These are phyloP conservation scores for Thrips palmi DNA, from an alignment of 1,140 invertebrate genomes.

Conservation along the genomic window DNA sequence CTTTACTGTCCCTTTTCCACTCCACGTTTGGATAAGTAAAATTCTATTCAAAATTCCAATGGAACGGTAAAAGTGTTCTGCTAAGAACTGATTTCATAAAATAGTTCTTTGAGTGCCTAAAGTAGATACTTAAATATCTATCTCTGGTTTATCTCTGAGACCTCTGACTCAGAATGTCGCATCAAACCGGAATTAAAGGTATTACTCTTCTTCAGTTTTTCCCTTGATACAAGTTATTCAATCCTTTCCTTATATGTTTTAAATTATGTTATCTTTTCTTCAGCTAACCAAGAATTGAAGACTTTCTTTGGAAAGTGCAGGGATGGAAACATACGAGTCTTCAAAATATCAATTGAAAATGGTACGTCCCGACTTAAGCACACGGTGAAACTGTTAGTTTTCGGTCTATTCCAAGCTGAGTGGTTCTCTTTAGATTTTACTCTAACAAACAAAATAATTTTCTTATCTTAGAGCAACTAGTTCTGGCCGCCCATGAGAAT, in stretches of 20 bases:
- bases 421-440: constrained; percentile 6
- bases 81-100: too few relatives aligned
- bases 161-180: constrained; percentile 37
- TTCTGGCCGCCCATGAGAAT: constrained; percentile 42
- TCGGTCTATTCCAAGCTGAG: background rate
- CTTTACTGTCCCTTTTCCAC: too few relatives aligned
- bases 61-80: too few relatives aligned
- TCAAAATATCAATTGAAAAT: constrained; percentile 74
- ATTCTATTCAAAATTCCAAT: too few relatives aligned
- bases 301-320: constrained; percentile 67
- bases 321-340: constrained; percentile 55
- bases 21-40: too few relatives aligned
- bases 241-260: constrained; percentile 10
- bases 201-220: constrained; percentile 13
- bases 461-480: constrained; percentile 52
- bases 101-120: too few relatives aligned
- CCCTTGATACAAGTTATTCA: background rate
- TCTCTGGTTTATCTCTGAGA: background rate
- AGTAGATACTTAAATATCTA: too few relatives aligned
- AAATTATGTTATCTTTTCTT: constrained; percentile 21
- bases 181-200: constrained; percentile 62
- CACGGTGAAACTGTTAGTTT: constrained; percentile 9
- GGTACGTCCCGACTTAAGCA: constrained; percentile 32
- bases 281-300: constrained; percentile 63
- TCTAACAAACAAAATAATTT: constrained; percentile 3